Base-by-base conservation (phyloP, 1,140 invertebrate genomes). In the Chironomus tepperi region DNA sequence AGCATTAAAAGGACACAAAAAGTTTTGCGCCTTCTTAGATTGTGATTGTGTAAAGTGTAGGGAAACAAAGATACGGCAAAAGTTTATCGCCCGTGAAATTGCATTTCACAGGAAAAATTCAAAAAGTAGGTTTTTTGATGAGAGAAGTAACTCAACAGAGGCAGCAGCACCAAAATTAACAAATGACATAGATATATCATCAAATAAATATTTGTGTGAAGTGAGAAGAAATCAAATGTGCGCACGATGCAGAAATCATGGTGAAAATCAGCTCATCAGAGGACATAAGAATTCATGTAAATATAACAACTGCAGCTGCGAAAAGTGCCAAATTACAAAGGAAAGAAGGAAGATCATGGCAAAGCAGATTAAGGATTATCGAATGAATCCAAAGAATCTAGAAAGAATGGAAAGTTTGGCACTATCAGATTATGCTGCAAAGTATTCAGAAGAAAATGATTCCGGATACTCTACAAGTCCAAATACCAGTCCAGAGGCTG, bases 81-180 rank as follows among this genome's bases (percentile, higher is more conserved):
- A 70, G 18, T 70, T 18, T 21, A 70, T 70, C 7, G 65, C 65
- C 6, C n/a, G 19, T 18, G 65, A 70, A 70, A 70, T 70, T 70
- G n/a, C n/a, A 18, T 19, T 70, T 70, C 65, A 70, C 19, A 15
- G 65, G 6, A 21, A 70, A 7, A 18, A 8, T 5, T 5, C 19
- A 19, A 7, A 10, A 70, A 70, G 12, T 70, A 19, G 7, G 6
- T 6, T 18, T 19, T 7, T 9, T 19, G 65, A 19, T 9, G 18
- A 1, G 7, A 70, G 7, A 0, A 19, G 18, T 1, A 70, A 19
- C 8, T 9, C 18, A 1, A 21, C 3, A 2, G 18, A 70, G 7
- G 7, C 18, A 16, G 19, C n/a, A 70, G 18, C 1, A 70, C 16
- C 18, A 9, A 70, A 7, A 70, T 21, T 5, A 7, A 19, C 12